A percentile compares a stretch with the other conserved stretches of the same genome.
Conservation (phyloP, 2,888 invertebrate genomes). For the Pseudeuparius sepicola region DNA sequence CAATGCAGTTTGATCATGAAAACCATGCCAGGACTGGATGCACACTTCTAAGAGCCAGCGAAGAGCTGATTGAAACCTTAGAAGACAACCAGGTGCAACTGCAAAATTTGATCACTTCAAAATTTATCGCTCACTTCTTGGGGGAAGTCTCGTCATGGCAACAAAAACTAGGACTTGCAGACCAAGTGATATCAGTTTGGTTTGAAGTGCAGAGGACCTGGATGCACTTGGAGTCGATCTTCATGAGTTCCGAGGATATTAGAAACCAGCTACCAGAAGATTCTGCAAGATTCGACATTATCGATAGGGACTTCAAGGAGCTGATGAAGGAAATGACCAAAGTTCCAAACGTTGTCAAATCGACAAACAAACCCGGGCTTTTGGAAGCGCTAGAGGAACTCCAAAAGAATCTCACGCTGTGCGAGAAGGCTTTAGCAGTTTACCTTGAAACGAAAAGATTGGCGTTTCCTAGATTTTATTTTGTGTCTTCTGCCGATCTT, state of each 20-base stretch:
- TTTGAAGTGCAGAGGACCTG: conserved; percentile 96
- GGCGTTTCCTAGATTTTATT: conserved; percentile 93
- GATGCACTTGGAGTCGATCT: conserved; percentile 95
- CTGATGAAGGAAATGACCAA: conserved; percentile 67
- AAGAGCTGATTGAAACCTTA: conserved; percentile 91
- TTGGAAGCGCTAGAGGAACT: conserved; percentile 69
- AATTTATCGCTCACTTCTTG: conserved; percentile 91
- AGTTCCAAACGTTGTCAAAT: conserved; percentile 81
- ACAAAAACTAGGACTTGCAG: conserved; percentile 81
- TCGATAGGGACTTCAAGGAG: conserved; percentile 83
- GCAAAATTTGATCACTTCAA: conserved; percentile 93
- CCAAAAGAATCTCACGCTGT: conserved; percentile 77
- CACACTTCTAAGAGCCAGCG: conserved; percentile 77
- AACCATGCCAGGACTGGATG: conserved; percentile 80
- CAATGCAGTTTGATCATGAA: conserved; percentile 89
- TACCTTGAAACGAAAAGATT: conserved; percentile 93
- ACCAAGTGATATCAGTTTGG: conserved; percentile 87
- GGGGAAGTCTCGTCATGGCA: conserved; percentile 94
- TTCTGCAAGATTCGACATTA: conserved; percentile 82
- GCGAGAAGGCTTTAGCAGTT: conserved; percentile 94
- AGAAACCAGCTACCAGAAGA: conserved; percentile 89
- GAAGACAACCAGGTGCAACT: conserved; percentile 97
- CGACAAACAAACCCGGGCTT: conserved; percentile 79
- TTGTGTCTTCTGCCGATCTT: conserved; percentile 91
- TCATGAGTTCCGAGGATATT: conserved; percentile 96